Conservation (phyloP, 2,113 vertebrate genomes). For the Australoheros scitulus region DNA sequence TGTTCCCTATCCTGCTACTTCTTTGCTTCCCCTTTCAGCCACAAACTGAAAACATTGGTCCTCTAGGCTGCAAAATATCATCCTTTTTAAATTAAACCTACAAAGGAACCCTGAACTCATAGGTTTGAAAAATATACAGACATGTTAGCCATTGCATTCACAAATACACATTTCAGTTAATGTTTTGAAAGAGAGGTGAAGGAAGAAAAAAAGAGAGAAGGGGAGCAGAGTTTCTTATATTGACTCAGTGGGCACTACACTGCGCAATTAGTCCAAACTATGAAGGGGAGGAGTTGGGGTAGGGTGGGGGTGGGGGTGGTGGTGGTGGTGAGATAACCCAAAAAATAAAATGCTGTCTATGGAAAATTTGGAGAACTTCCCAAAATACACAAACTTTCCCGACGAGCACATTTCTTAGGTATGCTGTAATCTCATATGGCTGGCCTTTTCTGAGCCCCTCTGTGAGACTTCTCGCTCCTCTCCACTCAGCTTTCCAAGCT, state of each 20-base stretch:
- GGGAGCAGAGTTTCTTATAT: constrained; percentile 73
- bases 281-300: constrained; percentile 36
- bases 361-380: constrained; percentile 81
- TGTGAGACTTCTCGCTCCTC: constrained; percentile 70
- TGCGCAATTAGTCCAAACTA: constrained; percentile 75
- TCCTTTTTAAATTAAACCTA: constrained; percentile 73
- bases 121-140: constrained; percentile 77
- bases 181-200: constrained; percentile 73
- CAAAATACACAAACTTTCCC: constrained; percentile 73
- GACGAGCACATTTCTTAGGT: constrained; percentile 77
- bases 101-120: constrained; percentile 60
- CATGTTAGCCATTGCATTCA: constrained; percentile 74
- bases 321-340: constrained; percentile 67
- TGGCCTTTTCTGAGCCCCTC: constrained; percentile 79
- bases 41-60: constrained; percentile 69
- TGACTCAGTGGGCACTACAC: constrained; percentile 50
- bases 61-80: constrained; percentile 54
- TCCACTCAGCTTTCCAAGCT: constrained; percentile 71
- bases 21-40: constrained; percentile 49
- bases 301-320: too few relatives aligned
- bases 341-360: constrained; percentile 81
- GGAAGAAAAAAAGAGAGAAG: constrained; percentile 39
- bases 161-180: constrained; percentile 78
- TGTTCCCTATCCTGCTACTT: constrained; percentile 42
- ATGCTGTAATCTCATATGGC: constrained; percentile 81